Evolutionary conservation across 1,140 invertebrate genomes (phyloP).

Genomic region (Venturia canescens): DNA sequence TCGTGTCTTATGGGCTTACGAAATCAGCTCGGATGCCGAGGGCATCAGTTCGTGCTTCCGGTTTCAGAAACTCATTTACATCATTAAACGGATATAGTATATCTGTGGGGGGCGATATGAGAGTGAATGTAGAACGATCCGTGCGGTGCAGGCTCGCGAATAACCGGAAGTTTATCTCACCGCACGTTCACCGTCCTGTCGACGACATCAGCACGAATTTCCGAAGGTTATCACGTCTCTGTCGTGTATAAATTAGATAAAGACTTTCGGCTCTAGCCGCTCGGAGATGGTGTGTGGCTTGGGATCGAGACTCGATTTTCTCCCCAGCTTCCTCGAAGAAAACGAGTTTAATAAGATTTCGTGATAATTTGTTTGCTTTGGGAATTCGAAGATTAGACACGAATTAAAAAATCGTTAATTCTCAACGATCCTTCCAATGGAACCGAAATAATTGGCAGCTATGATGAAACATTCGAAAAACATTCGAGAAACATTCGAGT

Average conservation of each 20-base stretch:
- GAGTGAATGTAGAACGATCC: neutral
- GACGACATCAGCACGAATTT: conserved; percentile 21
- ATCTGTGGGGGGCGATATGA: neutral
- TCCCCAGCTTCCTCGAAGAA: neutral
- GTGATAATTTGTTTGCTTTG: too few species aligned
- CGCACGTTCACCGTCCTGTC: conserved; percentile 20
- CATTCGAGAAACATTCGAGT: too few species aligned
- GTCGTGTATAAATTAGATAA: neutral
- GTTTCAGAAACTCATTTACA: conserved; percentile 11
- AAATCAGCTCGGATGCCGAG: neutral
- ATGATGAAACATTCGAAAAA: too few species aligned
- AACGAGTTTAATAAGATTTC: too few species aligned
- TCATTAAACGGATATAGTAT: neutral
- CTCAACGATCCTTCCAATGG: too few species aligned
- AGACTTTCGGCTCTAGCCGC: conserved; percentile 14
- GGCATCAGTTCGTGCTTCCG: neutral
- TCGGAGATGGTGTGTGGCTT: neutral
- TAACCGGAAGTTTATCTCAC: conserved; percentile 26
- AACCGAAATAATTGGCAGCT: too few species aligned
- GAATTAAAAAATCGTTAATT: too few species aligned
- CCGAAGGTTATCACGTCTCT: conserved; percentile 26
- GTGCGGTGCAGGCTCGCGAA: neutral
- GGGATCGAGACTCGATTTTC: neutral
- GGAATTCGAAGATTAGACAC: too few species aligned
- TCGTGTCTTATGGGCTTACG: neutral